Evolutionary conservation across 2,113 vertebrate genomes (phyloP).

Genomic region (Trogon surrucura): DNA sequence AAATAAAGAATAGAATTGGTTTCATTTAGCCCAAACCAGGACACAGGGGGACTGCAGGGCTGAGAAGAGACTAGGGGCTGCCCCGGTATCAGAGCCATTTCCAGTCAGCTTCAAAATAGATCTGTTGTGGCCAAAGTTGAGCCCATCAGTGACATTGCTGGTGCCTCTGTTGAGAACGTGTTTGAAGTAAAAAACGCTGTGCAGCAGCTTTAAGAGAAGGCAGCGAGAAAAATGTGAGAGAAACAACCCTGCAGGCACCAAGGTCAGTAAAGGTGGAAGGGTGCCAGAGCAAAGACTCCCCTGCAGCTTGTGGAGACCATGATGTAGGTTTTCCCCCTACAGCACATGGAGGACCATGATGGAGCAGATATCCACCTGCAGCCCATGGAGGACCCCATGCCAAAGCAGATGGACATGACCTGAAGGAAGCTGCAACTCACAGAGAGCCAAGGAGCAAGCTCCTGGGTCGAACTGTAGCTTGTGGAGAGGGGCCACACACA

Average conservation of each 20-base stretch:
- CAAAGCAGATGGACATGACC: neutral
- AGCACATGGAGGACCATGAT: fast-evolving
- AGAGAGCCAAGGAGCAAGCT: neutral
- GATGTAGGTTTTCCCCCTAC: fast-evolving
- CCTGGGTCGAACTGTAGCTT: neutral
- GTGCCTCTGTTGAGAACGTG: neutral
- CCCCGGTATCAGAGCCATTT: neutral
- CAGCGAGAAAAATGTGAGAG: neutral
- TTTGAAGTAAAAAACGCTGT: neutral
- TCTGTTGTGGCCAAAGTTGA: neutral
- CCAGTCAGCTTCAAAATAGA: neutral
- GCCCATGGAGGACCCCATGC: neutral
- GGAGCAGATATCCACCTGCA: neutral
- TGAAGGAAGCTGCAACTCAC: neutral
- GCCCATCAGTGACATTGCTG: neutral
- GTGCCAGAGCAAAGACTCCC: neutral
- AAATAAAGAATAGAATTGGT: too few species aligned
- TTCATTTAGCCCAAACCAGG: too few species aligned
- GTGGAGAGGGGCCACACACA: neutral
- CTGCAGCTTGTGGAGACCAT: neutral
- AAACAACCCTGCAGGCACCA: neutral
- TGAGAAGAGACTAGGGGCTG: neutral
- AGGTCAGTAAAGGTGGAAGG: neutral
- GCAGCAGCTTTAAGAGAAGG: neutral
- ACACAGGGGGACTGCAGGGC: too few species aligned